Percentiles rank a stretch among this genome's conserved stretches.
These are phyloP conservation scores for Drosophila pectinifera DNA, from an alignment of 1,140 invertebrate genomes.

Conservation along the genomic window DNA sequence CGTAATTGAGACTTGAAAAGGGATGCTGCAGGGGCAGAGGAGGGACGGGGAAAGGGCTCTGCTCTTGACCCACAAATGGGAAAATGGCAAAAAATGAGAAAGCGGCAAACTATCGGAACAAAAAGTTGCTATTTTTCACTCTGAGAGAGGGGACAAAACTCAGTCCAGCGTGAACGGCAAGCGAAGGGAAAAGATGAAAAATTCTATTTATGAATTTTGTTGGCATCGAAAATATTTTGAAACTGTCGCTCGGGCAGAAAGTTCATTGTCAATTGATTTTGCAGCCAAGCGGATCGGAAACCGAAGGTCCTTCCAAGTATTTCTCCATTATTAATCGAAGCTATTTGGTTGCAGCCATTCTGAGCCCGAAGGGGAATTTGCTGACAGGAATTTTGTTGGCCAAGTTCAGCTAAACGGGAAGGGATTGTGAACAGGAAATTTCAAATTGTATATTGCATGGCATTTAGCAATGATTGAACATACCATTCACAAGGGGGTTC, in stretches of 20 bases:
- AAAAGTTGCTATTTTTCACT: slow-evolving; percentile 23
- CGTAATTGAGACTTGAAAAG: slow-evolving; percentile 67
- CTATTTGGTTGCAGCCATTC: slow-evolving; percentile 26
- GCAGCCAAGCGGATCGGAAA: slow-evolving; percentile 27
- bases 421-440: slow-evolving; percentile 13
- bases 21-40: slow-evolving; percentile 9
- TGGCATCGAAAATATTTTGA: slow-evolving; percentile 63
- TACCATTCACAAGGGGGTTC: not conserved
- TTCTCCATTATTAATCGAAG: slow-evolving; percentile 37
- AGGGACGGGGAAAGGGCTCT: slow-evolving; percentile 2
- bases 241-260: slow-evolving; percentile 56
- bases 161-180: slow-evolving; percentile 53
- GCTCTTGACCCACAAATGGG: slow-evolving; percentile 71
- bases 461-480: not conserved
- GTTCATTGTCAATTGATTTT: slow-evolving; percentile 78
- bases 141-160: slow-evolving; percentile 38
- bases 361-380: slow-evolving; percentile 22
- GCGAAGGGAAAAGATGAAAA: slow-evolving; percentile 43
- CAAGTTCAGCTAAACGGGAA: slow-evolving; percentile 5
- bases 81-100: slow-evolving; percentile 26
- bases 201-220: slow-evolving; percentile 65
- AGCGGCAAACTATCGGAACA: slow-evolving; percentile 71
- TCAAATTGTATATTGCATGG: not conserved
- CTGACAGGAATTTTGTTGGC: slow-evolving; percentile 29
- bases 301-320: slow-evolving; percentile 15